phyloP scores from a whole-genome alignment of 2,888 invertebrate species.

The Coronaproctus castanopsis region DNA sequence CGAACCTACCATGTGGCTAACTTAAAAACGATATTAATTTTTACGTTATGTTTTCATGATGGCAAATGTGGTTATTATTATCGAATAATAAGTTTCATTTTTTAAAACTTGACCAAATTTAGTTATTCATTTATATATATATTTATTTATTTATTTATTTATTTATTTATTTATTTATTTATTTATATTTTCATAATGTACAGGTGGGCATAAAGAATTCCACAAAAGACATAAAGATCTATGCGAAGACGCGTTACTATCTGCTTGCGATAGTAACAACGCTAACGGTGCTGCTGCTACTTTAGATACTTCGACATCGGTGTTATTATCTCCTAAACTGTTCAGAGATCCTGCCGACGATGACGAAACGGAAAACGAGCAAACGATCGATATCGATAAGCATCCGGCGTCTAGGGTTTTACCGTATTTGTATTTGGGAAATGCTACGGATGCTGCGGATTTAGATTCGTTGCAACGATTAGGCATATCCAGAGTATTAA shows the following conservation, averaged over 20 bases:
- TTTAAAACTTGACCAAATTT: too few species aligned
- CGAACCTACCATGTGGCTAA: too few species aligned
- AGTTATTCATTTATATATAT: too few species aligned
- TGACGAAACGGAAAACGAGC: not conserved
- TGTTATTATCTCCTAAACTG: not conserved
- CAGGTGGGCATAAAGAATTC: constrained; percentile 51
- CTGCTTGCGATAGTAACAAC: constrained; percentile 22
- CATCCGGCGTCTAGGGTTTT: constrained; percentile 58
- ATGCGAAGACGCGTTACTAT: constrained; percentile 45
- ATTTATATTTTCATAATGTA: constrained; percentile 21
- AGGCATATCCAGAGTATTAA: constrained; percentile 56
- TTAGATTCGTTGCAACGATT: constrained; percentile 39
- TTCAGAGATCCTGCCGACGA: not conserved
- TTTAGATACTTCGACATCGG: not conserved
- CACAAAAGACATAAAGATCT: constrained; percentile 46
- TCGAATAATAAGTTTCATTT: too few species aligned
- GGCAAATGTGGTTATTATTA: too few species aligned
- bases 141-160: too few species aligned
- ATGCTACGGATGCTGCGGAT: constrained; percentile 59
- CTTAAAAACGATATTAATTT: too few species aligned
- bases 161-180: not conserved
- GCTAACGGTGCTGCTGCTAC: constrained; percentile 15
- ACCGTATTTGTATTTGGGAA: constrained; percentile 61
- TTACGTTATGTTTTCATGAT: too few species aligned
- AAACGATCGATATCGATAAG: constrained; percentile 41